Evolutionary conservation across 2,888 invertebrate species (phyloP).

Genomic region (Campoplex nolae): DNA sequence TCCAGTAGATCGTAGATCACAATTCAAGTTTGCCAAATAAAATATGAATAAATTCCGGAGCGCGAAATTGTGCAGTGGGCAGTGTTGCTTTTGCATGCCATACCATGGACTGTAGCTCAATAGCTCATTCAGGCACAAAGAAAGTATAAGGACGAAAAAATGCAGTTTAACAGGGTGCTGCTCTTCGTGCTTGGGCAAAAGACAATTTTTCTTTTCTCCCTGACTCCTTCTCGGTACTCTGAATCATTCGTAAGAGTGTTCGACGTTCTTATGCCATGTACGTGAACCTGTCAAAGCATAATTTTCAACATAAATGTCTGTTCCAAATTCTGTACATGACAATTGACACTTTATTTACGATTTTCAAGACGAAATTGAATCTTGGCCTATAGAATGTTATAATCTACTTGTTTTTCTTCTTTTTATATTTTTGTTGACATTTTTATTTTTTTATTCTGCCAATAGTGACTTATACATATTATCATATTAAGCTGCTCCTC

Average conservation of each 20-base stretch:
- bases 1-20: slow-evolving; percentile 59
- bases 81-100: background rate
- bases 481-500: background rate
- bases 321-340: background rate
- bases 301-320: background rate
- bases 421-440: background rate
- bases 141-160: slow-evolving; percentile 60
- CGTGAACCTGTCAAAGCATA: background rate
- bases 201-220: slow-evolving; percentile 49
- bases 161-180: slow-evolving; percentile 61
- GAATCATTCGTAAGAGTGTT: background rate
- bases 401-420: too few relatives aligned
- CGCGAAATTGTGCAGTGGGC: slow-evolving; percentile 29
- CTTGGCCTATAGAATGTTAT: background rate
- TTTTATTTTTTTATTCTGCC: too few relatives aligned
- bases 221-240: slow-evolving; percentile 15
- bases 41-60: slow-evolving; percentile 23
- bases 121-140: slow-evolving; percentile 48
- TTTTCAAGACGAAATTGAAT: background rate
- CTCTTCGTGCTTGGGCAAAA: slow-evolving; percentile 43
- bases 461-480: too few relatives aligned
- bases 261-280: slow-evolving; percentile 17
- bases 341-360: background rate
- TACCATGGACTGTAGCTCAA: background rate
- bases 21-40: slow-evolving; percentile 25